These are phyloP conservation scores for Gymnosoma rotundatum DNA, from an alignment of 2,888 invertebrate species.

Conservation along the genomic window DNA sequence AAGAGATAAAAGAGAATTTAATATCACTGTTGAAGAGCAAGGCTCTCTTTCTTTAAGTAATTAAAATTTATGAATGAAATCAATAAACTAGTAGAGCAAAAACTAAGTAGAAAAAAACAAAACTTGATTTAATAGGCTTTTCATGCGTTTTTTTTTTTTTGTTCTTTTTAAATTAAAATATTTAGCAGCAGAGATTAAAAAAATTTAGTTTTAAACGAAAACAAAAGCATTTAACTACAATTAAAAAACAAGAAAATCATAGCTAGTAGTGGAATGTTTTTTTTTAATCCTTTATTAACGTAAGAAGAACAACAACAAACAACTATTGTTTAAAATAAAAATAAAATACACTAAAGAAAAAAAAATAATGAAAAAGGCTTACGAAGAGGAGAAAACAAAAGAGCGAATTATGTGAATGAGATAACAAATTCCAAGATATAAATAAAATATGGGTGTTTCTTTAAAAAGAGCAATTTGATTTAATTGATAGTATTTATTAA, in stretches of 20 bases:
- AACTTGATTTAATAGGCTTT: neutral
- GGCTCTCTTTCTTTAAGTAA: slow-evolving; percentile 4
- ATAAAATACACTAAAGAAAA: slow-evolving; percentile 19
- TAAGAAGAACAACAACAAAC: slow-evolving; percentile 10
- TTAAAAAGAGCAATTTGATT: neutral
- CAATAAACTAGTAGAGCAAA: too few relatives aligned
- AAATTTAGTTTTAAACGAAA: neutral
- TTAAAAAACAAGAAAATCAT: neutral
- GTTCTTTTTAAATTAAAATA: neutral
- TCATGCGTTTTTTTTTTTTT: neutral
- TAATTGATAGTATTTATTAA: neutral
- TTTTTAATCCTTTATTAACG: slow-evolving; percentile 8
- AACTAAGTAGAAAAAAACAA: slow-evolving; percentile 17
- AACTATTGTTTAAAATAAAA: slow-evolving; percentile 29
- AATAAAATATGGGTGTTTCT: slow-evolving; percentile 50
- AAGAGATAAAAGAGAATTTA: neutral
- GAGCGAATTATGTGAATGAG: slow-evolving; percentile 43
- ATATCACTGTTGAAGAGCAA: slow-evolving; percentile 6
- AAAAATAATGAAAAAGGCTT: slow-evolving; percentile 4
- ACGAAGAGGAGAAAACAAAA: slow-evolving; percentile 33
- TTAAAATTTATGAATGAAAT: slow-evolving; percentile 31
- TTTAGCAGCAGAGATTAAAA: neutral
- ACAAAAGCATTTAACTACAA: neutral
- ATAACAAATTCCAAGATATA: slow-evolving; percentile 42
- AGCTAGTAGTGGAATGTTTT: slow-evolving; percentile 1